phyloP scores from a whole-genome alignment of 2,113 vertebrate genomes.

The Cyprinodon brontotheroides region DNA sequence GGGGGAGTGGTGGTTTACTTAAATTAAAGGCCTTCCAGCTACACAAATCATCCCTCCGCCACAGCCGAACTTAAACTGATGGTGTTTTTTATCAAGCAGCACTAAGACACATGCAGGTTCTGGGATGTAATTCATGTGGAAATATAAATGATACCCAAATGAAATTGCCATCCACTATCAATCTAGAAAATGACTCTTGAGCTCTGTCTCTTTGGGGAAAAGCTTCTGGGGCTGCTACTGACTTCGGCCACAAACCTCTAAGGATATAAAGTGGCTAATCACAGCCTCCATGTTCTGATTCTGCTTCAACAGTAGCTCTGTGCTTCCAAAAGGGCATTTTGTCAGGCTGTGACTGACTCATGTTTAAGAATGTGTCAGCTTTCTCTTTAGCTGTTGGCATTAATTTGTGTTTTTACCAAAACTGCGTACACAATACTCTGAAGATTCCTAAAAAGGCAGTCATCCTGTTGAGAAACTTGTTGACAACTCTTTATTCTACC shows the following conservation, averaged over 20 bases:
- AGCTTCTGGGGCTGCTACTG: constrained; percentile 29
- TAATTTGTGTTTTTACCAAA: constrained; percentile 20
- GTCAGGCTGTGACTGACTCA: constrained; percentile 29
- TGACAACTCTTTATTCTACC: constrained; percentile 49
- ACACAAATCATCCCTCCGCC: constrained; percentile 48
- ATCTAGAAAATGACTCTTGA: constrained; percentile 55
- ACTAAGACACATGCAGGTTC: constrained; percentile 25
- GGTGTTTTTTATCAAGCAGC: constrained; percentile 35
- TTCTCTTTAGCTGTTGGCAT: constrained; percentile 1
- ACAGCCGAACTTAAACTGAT: constrained; percentile 32
- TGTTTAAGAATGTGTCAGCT: constrained; percentile 18
- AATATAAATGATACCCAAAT: constrained; percentile 69
- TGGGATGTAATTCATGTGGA: constrained; percentile 47
- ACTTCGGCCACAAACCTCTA: constrained; percentile 42
- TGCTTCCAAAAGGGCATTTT: constrained; percentile 7
- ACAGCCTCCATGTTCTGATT: neutral
- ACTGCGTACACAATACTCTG: constrained; percentile 16
- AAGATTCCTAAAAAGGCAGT: constrained; percentile 14
- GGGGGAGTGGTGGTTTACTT: constrained; percentile 42
- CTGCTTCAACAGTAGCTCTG: constrained; percentile 4
- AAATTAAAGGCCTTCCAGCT: constrained; percentile 60
- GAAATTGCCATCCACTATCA: constrained; percentile 52
- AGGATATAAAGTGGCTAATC: neutral
- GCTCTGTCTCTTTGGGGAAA: constrained; percentile 26
- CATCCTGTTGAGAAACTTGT: constrained; percentile 49